Evolutionary conservation across 2,797 vertebrate genomes (phyloP), one percentile per base, ranked within the genome.

Genomic region (Tachyglossus aculeatus): DNA sequence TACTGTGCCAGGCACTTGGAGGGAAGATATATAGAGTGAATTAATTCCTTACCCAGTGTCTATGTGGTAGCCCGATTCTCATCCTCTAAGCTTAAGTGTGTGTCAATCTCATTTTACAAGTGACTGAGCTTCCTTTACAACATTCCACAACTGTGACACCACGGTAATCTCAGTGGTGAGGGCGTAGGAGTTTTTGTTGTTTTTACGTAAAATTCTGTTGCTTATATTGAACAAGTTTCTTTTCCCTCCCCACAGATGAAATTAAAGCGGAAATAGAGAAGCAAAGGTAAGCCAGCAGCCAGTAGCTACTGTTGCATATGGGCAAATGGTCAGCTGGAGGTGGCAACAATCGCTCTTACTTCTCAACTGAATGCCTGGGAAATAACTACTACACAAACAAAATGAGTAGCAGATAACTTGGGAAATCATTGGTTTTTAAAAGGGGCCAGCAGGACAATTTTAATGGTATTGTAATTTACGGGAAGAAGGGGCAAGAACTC

Each of bases 241-340:
- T 64, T 67, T 45, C 84, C 55, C 86, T 52, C 81, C 86, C 67
- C 86, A 74, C 39, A 99, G 98, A 99, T 95, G 97, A 99, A 94
- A 98, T 99, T 91, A 99, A 98, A 92, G 81, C 87, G 25, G 98
- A 99, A 86, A 90, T 98, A 77, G 95, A 96, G 87, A 96, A 96
- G 74, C 96, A 96, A 88, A 98, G 96, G 98, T 99, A 92, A 92
- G 80, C 70, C 65, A 60, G 16, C 4, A 2, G 74, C 44, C 62
- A n/a, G n/a, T 71, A 22, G 33, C 59, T 31, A 52, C 38, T 29
- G 11, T 31, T 9, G 9, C 51, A 64, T 27, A 5, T 32, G 27
- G 44, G 29, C 6, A 9, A 38, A 9, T 14, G 6, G 50, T 31
- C 56, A 21, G 27, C 24, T 21, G 12, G 2, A 5, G 10, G 15